phyloP scores from a whole-genome alignment of 2,797 vertebrate species.

The Acrossocheilus wenchowensis region DNA sequence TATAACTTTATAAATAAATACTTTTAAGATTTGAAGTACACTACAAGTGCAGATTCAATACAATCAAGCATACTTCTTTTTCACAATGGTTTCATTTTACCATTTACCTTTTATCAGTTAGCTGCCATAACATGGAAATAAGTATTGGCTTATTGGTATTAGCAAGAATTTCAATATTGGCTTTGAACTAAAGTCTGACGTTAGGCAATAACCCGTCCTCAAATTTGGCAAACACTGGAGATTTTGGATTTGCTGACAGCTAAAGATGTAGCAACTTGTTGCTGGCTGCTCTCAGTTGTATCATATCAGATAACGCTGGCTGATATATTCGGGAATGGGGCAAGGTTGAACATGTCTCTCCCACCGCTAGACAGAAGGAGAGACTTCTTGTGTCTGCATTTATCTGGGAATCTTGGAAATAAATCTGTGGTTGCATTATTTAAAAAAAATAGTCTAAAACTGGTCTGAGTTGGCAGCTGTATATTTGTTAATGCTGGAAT shows the following conservation, averaged over 20 bases:
- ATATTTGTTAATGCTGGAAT: not conserved
- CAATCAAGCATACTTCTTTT: not conserved
- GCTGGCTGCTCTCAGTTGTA: constrained; percentile 5
- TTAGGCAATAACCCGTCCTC: not conserved
- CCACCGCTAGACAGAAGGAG: not conserved
- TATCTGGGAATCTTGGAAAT: not conserved
- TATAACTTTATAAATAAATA: not conserved
- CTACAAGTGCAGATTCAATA: not conserved
- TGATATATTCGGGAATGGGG: not conserved
- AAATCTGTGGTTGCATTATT: not conserved
- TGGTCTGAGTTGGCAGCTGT: not conserved
- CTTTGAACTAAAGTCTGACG: not conserved
- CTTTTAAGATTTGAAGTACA: not conserved
- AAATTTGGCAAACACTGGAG: not conserved
- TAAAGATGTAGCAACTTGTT: constrained; percentile 27
- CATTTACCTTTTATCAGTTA: not conserved
- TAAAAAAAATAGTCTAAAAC: not conserved
- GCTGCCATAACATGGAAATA: not conserved
- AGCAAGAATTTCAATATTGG: not conserved
- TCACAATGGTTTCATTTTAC: not conserved
- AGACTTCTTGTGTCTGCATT: not conserved
- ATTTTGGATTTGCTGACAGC: not conserved
- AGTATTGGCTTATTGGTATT: not conserved
- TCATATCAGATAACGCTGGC: constrained; percentile 28
- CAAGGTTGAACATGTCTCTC: constrained; percentile 24